A percentile compares a stretch with the other conserved stretches of the same genome.
Conservation (phyloP, 1,140 invertebrate genomes). For the Penaeus japonicus region DNA sequence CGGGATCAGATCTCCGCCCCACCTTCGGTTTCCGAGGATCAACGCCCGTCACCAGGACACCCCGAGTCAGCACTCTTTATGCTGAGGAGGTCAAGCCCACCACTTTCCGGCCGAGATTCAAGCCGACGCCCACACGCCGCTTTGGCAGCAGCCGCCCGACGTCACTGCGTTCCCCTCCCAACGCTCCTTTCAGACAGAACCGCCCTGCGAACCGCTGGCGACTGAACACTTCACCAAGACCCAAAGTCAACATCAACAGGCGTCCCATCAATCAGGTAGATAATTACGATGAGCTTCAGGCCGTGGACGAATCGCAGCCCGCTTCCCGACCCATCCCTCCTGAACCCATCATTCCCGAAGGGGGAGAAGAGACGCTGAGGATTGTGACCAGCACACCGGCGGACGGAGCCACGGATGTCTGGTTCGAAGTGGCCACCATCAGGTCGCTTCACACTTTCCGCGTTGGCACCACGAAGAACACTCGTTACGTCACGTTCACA, state of each 20-base stretch:
- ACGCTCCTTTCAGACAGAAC: conserved; percentile 80
- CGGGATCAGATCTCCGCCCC: conserved; percentile 51
- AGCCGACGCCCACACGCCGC: conserved; percentile 37
- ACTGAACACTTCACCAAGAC: conserved; percentile 86
- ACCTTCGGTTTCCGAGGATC: conserved; percentile 38
- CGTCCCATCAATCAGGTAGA: neutral
- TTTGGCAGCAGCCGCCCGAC: conserved; percentile 46
- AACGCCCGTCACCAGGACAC: conserved; percentile 15
- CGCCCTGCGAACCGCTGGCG: conserved; percentile 78
- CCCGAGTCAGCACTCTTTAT: conserved; percentile 21
- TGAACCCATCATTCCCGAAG: neutral
- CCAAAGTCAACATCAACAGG: conserved; percentile 73
- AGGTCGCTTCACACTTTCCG: conserved; percentile 89
- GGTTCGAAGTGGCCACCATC: conserved; percentile 81
- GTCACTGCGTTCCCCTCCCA: conserved; percentile 68
- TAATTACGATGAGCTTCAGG: neutral
- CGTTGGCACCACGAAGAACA: conserved; percentile 87
- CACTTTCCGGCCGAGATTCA: conserved; percentile 43
- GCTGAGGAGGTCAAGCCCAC: conserved; percentile 29
- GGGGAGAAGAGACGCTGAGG: conserved; percentile 44
- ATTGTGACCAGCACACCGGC: conserved; percentile 45
- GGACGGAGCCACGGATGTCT: conserved; percentile 31
- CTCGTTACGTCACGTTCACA: conserved; percentile 78
- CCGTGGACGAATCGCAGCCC: neutral
- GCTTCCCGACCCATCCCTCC: conserved; percentile 25